A percentile compares a stretch with the other conserved stretches of the same genome.
These are phyloP conservation scores for Thereva nobilitata DNA, from an alignment of 2,888 invertebrate genomes.

Conservation along the genomic window DNA sequence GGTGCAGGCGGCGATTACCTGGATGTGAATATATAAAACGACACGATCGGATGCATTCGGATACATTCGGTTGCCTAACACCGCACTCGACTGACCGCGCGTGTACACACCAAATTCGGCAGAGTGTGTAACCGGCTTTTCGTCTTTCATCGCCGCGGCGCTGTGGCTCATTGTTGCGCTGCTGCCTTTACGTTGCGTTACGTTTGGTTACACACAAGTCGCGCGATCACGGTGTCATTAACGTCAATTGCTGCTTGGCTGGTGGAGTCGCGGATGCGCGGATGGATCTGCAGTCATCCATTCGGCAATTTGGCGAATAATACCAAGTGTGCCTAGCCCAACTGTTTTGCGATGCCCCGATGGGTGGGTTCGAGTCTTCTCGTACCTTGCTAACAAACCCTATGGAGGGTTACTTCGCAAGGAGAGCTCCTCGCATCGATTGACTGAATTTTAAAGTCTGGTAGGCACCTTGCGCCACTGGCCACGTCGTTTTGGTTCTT, in stretches of 20 bases:
- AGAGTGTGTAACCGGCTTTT: constrained; percentile 38
- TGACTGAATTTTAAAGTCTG: constrained; percentile 29
- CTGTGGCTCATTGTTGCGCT: constrained; percentile 19
- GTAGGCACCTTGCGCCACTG: constrained; percentile 25
- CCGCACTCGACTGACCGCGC: constrained; percentile 60
- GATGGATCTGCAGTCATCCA: constrained; percentile 22
- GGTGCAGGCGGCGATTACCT: constrained; percentile 14
- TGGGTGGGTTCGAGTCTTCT: no score
- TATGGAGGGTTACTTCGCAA: constrained; percentile 5
- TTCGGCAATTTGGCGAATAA: constrained; percentile 30
- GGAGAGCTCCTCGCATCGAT: constrained; percentile 16
- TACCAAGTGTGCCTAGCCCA: constrained; percentile 1
- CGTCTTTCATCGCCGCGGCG: constrained; percentile 10
- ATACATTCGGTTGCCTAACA: constrained; percentile 59
- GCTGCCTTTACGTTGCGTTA: constrained; percentile 19
- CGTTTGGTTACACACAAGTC: constrained; percentile 34
- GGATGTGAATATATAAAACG: constrained; percentile 43
- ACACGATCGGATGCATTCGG: constrained; percentile 59
- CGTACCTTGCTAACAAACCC: no score
- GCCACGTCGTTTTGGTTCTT: constrained; percentile 23
- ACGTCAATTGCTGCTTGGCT: constrained; percentile 37
- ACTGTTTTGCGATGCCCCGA: no score
- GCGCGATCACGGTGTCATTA: constrained; percentile 37
- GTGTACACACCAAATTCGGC: constrained; percentile 45
- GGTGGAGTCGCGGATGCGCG: constrained; percentile 29